Evolutionary conservation across 2,888 invertebrate species (phyloP).

Genomic region (Heteromurus nitidus): DNA sequence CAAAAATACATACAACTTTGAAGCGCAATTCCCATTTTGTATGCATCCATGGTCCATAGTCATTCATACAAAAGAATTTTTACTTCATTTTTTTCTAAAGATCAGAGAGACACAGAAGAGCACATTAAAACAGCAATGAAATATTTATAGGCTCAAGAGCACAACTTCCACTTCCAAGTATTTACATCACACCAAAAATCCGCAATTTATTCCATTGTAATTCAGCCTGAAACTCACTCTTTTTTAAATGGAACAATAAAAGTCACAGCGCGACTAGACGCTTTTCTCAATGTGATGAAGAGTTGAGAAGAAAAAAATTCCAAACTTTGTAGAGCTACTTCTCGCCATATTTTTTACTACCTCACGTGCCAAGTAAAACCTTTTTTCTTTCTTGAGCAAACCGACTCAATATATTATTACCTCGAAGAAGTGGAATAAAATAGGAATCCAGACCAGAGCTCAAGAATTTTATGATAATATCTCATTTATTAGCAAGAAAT

Average conservation of each 20-base stretch:
- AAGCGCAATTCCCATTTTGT: conserved; percentile 28
- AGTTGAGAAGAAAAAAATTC: too few species aligned
- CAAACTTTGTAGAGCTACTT: too few species aligned
- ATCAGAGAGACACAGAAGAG: background rate
- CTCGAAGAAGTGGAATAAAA: conserved; percentile 25
- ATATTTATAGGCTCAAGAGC: conserved; percentile 43
- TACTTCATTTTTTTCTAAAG: conserved; percentile 3
- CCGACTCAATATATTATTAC: background rate
- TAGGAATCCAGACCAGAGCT: background rate
- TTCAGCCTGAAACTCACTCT: too few species aligned
- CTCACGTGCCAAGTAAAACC: conserved; percentile 61
- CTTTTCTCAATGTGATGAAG: too few species aligned
- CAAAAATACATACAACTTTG: conserved; percentile 5
- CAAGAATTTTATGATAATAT: conserved; percentile 32
- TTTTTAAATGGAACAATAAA: too few species aligned
- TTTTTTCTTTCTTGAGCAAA: background rate
- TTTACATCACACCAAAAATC: too few species aligned
- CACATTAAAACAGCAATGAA: conserved; percentile 29
- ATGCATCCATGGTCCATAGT: background rate
- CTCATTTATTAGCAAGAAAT: conserved; percentile 59
- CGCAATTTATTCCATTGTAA: too few species aligned
- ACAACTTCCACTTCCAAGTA: too few species aligned
- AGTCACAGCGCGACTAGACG: too few species aligned
- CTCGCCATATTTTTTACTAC: conserved; percentile 47
- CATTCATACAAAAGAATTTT: conserved; percentile 14